Percentiles rank a stretch among this genome's conserved stretches.
Conservation (phyloP, 1,140 invertebrate species). For the Zophobas atratus region DNA sequence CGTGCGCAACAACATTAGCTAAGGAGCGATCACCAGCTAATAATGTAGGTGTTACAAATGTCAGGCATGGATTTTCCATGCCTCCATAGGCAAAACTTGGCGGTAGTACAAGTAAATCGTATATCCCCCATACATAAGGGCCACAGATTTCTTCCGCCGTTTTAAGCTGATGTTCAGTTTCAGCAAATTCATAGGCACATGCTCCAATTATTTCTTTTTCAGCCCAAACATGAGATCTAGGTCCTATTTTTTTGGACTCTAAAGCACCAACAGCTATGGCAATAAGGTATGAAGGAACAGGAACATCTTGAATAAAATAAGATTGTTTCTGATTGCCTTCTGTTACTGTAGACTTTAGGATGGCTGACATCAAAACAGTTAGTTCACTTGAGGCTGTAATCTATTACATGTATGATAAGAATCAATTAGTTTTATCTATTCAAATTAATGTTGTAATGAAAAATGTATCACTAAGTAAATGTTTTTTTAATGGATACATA, state of each 20-base stretch:
- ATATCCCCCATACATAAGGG: conserved; percentile 88
- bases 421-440: background rate
- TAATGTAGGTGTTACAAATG: conserved; percentile 94
- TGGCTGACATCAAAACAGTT: conserved; percentile 92
- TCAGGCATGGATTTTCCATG: conserved; percentile 98
- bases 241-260: conserved; percentile 83
- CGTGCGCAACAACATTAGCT: conserved; percentile 92
- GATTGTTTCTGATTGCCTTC: conserved; percentile 67
- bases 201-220: conserved; percentile 89
- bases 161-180: conserved; percentile 88
- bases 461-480: too few relatives aligned
- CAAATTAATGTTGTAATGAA: background rate
- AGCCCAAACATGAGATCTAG: conserved; percentile 88
- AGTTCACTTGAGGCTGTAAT: conserved; percentile 83
- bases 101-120: conserved; percentile 93
- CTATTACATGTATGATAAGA: conserved; percentile 69
- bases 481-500: too few relatives aligned
- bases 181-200: conserved; percentile 90
- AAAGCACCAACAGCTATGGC: conserved; percentile 91
- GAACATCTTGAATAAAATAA: conserved; percentile 83
- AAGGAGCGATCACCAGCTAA: conserved; percentile 90
- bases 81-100: conserved; percentile 96
- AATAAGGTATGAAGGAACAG: conserved; percentile 84
- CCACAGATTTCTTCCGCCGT: conserved; percentile 88
- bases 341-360: conserved; percentile 71